Base-by-base conservation (phyloP, 1,140 invertebrate genomes). In the Olivierus martensii region DNA sequence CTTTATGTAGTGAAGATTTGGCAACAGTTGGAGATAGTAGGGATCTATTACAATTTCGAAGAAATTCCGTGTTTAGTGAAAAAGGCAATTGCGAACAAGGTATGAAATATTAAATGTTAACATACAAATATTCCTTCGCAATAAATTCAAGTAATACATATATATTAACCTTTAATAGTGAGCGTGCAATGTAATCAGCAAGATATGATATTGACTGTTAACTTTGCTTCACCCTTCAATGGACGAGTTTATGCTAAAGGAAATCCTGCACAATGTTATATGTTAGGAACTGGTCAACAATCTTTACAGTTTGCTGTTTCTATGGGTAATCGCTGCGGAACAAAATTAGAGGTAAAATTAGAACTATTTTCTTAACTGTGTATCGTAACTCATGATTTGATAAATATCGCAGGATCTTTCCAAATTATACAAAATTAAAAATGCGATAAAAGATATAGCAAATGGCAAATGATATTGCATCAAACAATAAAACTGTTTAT, bases 211-310 rank as follows among this genome's bases (percentile, higher is more conserved):
- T 65, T 75, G 7, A 72, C 69, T 6, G 64, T 75, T 38, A 63
- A 66, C 41, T 75, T 76, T 55, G 72, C 70, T 39, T 58, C 62
- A 14, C 68, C 71, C 12, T 75, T 75, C 62, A 64, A 68, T 38
- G 74, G 74, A 2, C 62, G 74, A 7, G 67, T 75, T 1, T 76
- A 73, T 59, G 71, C 74, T 18, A 72, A 71, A 44, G 71, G 72
- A 37, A 76, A 73, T 58, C 70, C 73, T 1, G 54, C 57, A 2
- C 70, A 73, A 17, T 76, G 74, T 58, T 74, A 72, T 57, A 69
- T 74, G 53, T 65, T 75, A 56, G 73, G 74, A 28, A 72, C 66
- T 49, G 68, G 71, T 11, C 65, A 73, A 58, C 64, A 63, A 12
- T 65, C 69, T 51, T 34, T 75, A 10, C 56, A 57, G 34, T 57